A percentile compares a stretch with the other conserved stretches of the same genome.
Conservation (phyloP, 2,888 invertebrate genomes). For the Didymodactylos carnosus region DNA sequence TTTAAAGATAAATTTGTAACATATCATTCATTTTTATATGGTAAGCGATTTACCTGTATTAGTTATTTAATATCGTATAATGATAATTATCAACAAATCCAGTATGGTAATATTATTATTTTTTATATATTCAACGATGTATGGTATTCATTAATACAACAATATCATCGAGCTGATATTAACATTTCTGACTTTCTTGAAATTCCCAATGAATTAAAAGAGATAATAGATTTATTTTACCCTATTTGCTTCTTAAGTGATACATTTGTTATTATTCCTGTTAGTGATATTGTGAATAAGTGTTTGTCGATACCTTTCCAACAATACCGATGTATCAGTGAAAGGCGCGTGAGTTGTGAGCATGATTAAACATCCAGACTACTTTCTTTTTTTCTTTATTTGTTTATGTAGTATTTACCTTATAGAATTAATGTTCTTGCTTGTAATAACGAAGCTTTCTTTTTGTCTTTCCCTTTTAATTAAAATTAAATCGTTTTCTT, state of each 20-base stretch:
- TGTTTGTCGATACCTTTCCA: neutral
- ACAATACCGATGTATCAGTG: neutral
- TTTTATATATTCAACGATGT: neutral
- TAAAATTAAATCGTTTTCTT: neutral
- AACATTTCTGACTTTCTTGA: neutral
- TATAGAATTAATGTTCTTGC: too few species aligned
- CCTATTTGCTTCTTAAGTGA: neutral
- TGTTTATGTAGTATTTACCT: too few species aligned
- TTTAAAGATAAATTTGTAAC: neutral
- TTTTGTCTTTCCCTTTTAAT: neutral
- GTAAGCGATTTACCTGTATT: neutral
- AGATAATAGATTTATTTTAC: neutral
- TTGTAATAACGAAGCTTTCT: too few species aligned
- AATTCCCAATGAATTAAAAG: neutral
- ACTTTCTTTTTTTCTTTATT: too few species aligned
- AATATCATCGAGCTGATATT: neutral
- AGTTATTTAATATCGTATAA: neutral
- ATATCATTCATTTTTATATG: neutral
- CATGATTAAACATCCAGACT: neutral
- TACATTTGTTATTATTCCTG: neutral
- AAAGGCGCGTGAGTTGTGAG: neutral
- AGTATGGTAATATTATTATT: neutral
- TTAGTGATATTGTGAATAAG: neutral
- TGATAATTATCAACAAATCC: neutral
- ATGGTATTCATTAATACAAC: neutral